Percentiles rank a stretch among this genome's conserved stretches.
Evolutionary conservation across 2,888 invertebrate genomes (phyloP).

Genomic region (Thelaira solivaga): DNA sequence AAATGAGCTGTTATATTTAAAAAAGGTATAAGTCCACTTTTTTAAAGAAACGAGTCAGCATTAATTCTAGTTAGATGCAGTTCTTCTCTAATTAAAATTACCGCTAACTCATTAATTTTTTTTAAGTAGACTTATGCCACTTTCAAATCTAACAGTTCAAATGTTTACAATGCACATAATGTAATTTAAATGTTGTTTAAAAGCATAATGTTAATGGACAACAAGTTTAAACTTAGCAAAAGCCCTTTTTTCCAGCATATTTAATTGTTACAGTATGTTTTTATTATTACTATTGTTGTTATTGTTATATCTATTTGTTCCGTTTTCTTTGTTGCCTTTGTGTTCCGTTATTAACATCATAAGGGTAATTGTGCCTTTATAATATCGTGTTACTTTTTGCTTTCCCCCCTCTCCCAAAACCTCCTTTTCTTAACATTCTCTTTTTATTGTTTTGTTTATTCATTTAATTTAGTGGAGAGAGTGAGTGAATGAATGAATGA

Average conservation of each 20-base stretch:
- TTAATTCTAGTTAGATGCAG: too few relatives aligned
- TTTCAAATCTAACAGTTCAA: too few relatives aligned
- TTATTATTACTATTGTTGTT: too few relatives aligned
- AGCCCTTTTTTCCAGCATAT: background rate
- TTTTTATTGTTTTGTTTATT: background rate
- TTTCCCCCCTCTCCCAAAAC: background rate
- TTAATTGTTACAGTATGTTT: conserved; percentile 51
- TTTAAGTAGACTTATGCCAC: too few relatives aligned
- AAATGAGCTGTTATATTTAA: too few relatives aligned
- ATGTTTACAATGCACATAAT: too few relatives aligned
- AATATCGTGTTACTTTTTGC: conserved; percentile 65
- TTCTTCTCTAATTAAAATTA: too few relatives aligned
- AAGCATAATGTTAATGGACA: background rate
- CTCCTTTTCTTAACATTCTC: background rate
- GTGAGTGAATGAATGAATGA: conserved; percentile 30
- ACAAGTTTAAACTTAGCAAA: background rate
- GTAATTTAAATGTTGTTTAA: too few relatives aligned
- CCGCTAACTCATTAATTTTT: too few relatives aligned
- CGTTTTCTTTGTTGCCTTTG: conserved; percentile 6
- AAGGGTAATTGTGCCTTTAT: conserved; percentile 77
- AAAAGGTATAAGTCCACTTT: too few relatives aligned
- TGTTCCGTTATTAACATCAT: conserved; percentile 67
- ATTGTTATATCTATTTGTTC: conserved; percentile 50
- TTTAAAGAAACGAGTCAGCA: too few relatives aligned
- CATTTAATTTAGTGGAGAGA: background rate